phyloP scores from a whole-genome alignment of 2,797 vertebrate genomes.

The Sciurus vulgaris region DNA sequence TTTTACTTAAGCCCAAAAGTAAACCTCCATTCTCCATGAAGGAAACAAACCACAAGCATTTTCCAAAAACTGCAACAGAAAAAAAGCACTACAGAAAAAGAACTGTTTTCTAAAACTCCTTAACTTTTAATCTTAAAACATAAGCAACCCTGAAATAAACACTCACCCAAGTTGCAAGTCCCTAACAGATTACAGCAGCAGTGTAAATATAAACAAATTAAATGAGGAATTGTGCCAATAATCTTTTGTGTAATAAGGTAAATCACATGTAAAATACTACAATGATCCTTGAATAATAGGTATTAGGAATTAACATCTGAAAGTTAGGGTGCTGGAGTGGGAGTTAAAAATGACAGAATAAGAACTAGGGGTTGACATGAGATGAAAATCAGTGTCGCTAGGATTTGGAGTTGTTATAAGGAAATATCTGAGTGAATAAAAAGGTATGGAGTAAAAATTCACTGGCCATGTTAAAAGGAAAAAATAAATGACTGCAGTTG shows the following conservation, averaged over 20 bases:
- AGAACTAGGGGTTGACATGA: neutral
- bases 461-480: neutral
- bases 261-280: neutral
- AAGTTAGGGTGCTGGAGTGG: neutral
- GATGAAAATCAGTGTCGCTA: neutral
- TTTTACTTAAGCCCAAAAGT: slow-evolving; percentile 25
- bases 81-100: neutral
- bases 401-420: neutral
- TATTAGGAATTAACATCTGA: neutral
- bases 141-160: slow-evolving; percentile 44
- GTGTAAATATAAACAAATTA: slow-evolving; percentile 19
- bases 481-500: neutral
- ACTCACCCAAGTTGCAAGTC: neutral
- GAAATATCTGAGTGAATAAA: neutral
- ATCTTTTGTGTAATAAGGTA: neutral
- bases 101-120: slow-evolving; percentile 56
- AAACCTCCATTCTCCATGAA: neutral
- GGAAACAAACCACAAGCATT: neutral
- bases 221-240: neutral
- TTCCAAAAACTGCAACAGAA: slow-evolving; percentile 22
- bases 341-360: neutral
- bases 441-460: slow-evolving; percentile 17
- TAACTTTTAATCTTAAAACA: slow-evolving; percentile 44
- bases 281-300: neutral
- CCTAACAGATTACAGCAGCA: neutral